Conservation (phyloP, 2,113 vertebrate species). For the Irena cyanogastra region DNA sequence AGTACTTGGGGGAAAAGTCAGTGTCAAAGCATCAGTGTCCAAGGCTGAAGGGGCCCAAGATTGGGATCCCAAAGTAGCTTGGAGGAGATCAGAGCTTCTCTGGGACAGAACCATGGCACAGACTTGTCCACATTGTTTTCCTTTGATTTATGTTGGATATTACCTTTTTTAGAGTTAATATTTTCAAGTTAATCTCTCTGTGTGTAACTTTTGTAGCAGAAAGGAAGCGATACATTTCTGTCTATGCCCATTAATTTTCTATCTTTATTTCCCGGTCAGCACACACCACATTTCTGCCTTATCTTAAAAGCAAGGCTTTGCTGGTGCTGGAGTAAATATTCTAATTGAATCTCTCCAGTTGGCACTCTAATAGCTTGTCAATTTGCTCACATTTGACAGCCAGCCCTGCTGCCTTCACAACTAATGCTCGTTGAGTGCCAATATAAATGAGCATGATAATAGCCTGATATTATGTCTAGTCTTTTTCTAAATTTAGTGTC, state of each 20-base stretch:
- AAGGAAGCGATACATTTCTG: not conserved
- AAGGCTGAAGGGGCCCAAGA: not conserved
- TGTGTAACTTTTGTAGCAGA: not conserved
- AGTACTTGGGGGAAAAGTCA: not conserved
- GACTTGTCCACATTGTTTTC: not conserved
- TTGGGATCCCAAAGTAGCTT: not conserved
- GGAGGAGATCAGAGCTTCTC: not conserved
- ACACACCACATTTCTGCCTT: not conserved
- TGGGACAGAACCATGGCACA: not conserved
- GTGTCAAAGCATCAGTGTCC: not conserved
- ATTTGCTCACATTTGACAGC: constrained; percentile 27
- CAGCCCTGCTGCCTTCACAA: constrained; percentile 24
- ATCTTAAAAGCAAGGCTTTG: not conserved
- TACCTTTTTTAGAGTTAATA: not conserved
- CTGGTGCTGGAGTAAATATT: not conserved
- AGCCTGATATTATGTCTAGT: constrained; percentile 11
- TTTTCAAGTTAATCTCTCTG: not conserved
- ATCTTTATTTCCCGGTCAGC: not conserved
- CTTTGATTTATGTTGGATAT: not conserved
- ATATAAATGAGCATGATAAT: constrained; percentile 2
- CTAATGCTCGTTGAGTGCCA: constrained; percentile 10
- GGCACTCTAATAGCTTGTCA: not conserved
- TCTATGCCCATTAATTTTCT: constrained; percentile 11
- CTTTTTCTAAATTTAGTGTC: constrained; percentile 32
- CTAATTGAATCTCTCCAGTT: constrained; percentile 31